Evolutionary conservation across 2,888 invertebrate species (phyloP).

Genomic region (Baccha elongata): DNA sequence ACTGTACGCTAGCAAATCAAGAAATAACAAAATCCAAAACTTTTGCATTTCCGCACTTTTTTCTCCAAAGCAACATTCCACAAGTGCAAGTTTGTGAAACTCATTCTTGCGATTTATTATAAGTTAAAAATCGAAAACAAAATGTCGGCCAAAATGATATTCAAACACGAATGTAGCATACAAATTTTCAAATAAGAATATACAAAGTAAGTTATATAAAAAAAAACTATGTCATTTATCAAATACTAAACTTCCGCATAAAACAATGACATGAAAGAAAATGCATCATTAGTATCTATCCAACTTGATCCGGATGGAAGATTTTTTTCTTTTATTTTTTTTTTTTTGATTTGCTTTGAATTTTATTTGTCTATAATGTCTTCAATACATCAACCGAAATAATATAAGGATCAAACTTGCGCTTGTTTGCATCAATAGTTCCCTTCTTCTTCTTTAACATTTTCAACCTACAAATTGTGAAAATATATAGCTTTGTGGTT

Average conservation of each 20-base stretch:
- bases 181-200: no score
- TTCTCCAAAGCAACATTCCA: no score
- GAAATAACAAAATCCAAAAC: no score
- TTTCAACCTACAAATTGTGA: background rate
- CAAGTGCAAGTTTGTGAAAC: no score
- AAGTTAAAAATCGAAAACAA: no score
- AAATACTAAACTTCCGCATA: slow-evolving; percentile 26
- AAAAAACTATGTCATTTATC: slow-evolving; percentile 45
- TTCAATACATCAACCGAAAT: slow-evolving; percentile 46
- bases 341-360: background rate
- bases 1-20: no score
- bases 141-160: no score
- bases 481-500: slow-evolving; percentile 36
- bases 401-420: slow-evolving; percentile 27
- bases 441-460: slow-evolving; percentile 8
- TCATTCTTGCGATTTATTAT: no score
- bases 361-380: slow-evolving; percentile 16
- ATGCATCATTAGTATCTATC: slow-evolving; percentile 19
- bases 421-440: slow-evolving; percentile 45
- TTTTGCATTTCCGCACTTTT: no score
- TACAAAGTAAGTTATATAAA: slow-evolving; percentile 11
- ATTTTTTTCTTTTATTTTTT: slow-evolving; percentile 5
- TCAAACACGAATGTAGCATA: no score
- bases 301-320: slow-evolving; percentile 27
- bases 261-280: slow-evolving; percentile 18